These are phyloP conservation scores for Lota lota DNA, from an alignment of 2,113 vertebrate genomes.

Conservation along the genomic window DNA sequence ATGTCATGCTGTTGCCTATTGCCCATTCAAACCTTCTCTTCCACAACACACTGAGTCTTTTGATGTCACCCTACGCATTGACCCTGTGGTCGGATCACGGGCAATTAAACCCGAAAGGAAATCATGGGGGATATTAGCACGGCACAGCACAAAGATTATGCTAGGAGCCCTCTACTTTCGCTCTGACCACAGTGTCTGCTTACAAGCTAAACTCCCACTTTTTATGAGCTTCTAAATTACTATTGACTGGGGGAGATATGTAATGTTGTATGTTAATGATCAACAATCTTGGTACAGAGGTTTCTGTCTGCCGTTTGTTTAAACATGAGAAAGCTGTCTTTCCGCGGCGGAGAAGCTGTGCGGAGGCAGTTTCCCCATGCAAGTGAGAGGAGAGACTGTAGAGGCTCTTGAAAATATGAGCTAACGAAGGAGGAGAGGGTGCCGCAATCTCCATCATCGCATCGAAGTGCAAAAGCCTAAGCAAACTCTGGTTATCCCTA, in stretches of 20 bases:
- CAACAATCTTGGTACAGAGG: too few species aligned
- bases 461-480: slow-evolving; percentile 57
- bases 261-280: too few species aligned
- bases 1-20: slow-evolving; percentile 30
- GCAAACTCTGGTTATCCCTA: slow-evolving; percentile 43
- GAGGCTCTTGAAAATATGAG: slow-evolving; percentile 70
- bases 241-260: too few species aligned
- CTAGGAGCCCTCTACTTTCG: slow-evolving; percentile 4
- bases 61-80: slow-evolving; percentile 47
- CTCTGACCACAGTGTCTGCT: not conserved
- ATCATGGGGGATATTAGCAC: slow-evolving; percentile 32
- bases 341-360: slow-evolving; percentile 32
- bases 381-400: slow-evolving; percentile 54
- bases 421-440: slow-evolving; percentile 55
- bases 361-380: slow-evolving; percentile 38
- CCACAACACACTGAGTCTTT: slow-evolving; percentile 36
- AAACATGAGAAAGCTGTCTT: slow-evolving; percentile 20
- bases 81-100: slow-evolving; percentile 34
- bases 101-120: slow-evolving; percentile 37
- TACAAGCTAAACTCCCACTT: not conserved
- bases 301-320: not conserved
- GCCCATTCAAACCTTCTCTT: slow-evolving; percentile 19
- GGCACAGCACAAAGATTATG: slow-evolving; percentile 16
- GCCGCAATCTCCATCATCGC: slow-evolving; percentile 54
- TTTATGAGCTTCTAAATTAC: not conserved